These are phyloP conservation scores for Dysmachus trigonus DNA, from an alignment of 2,888 invertebrate species.

Conservation along the genomic window DNA sequence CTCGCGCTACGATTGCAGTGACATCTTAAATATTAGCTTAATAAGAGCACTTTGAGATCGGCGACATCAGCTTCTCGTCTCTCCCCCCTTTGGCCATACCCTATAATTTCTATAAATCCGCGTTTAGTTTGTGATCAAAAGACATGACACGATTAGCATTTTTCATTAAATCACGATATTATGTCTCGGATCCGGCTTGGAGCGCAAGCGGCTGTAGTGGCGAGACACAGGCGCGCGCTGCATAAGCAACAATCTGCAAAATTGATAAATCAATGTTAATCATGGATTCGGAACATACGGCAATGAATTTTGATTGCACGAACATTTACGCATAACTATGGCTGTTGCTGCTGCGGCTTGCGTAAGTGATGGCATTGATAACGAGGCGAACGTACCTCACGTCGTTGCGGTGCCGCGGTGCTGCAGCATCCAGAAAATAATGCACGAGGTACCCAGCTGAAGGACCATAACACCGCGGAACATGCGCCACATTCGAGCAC, in stretches of 20 bases:
- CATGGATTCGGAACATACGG: slow-evolving; percentile 25
- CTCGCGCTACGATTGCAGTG: background rate
- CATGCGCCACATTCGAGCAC: background rate
- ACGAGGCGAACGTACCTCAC: background rate
- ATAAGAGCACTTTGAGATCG: background rate
- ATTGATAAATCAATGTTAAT: slow-evolving; percentile 40
- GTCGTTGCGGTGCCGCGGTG: background rate
- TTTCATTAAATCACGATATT: slow-evolving; percentile 41
- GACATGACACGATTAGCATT: slow-evolving; percentile 41
- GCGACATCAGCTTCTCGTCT: no score
- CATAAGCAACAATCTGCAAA: slow-evolving; percentile 3
- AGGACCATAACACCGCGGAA: background rate
- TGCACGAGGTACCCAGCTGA: background rate
- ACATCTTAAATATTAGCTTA: slow-evolving; percentile 30
- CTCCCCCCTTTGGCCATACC: background rate
- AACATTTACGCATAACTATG: slow-evolving; percentile 32
- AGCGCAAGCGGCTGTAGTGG: background rate
- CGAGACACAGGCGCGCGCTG: background rate
- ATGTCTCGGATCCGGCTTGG: slow-evolving; percentile 24
- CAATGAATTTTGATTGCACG: slow-evolving; percentile 34
- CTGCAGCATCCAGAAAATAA: background rate
- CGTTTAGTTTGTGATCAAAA: slow-evolving; percentile 37
- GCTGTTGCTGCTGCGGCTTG: background rate
- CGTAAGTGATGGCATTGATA: slow-evolving; percentile 28
- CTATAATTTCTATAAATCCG: slow-evolving; percentile 31